A percentile compares a stretch with the other conserved stretches of the same genome.
Evolutionary conservation across 2,113 vertebrate genomes (phyloP).

Genomic region (Serinus canaria): DNA sequence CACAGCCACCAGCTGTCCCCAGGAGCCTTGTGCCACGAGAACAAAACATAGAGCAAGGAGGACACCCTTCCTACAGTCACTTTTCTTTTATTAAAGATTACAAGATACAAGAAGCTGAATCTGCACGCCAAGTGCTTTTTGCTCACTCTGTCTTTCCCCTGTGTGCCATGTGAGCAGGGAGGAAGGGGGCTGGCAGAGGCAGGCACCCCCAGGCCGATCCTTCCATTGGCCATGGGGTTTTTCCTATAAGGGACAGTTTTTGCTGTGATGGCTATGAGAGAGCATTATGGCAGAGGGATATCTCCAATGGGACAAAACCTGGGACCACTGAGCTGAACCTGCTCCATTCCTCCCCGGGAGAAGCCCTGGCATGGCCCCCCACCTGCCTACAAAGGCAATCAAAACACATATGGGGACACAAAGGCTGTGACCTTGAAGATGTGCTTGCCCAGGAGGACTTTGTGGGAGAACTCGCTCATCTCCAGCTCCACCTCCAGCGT

Average conservation of each 20-base stretch:
- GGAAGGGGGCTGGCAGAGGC: neutral
- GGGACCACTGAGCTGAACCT: neutral
- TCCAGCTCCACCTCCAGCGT: slow-evolving; percentile 84
- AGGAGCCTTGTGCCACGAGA: neutral
- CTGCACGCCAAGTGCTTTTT: accelerated
- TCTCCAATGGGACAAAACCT: neutral
- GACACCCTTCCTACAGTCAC: neutral
- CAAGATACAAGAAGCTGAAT: neutral
- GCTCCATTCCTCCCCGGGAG: neutral
- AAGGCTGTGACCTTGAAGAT: slow-evolving; percentile 84
- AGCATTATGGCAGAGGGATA: neutral
- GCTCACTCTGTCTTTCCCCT: neutral
- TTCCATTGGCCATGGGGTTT: neutral
- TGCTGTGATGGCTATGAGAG: neutral
- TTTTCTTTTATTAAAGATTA: slow-evolving; percentile 28
- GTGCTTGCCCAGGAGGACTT: slow-evolving; percentile 78
- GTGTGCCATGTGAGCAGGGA: accelerated
- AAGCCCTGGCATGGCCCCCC: neutral
- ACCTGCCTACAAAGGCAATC: neutral
- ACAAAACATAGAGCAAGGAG: neutral
- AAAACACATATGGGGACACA: slow-evolving; percentile 82
- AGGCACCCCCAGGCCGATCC: neutral
- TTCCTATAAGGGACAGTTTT: neutral
- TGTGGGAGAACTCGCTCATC: slow-evolving; percentile 84
- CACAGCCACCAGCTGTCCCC: neutral